Conservation (phyloP, 2,113 vertebrate species). For the Henicopernis longicauda region DNA sequence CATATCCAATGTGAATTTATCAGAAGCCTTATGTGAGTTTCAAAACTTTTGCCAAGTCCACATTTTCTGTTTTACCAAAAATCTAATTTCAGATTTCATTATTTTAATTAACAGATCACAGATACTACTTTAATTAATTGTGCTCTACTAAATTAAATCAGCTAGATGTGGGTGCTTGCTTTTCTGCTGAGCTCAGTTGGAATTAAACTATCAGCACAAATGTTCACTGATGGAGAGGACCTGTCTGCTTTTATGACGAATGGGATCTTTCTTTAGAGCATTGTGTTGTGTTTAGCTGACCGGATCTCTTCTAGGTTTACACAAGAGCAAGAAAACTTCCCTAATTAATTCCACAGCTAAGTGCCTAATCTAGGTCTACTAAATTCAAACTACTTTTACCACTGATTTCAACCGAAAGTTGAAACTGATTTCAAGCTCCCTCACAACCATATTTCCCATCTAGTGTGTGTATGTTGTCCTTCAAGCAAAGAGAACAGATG, state of each 20-base stretch:
- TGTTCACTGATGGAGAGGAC: background rate
- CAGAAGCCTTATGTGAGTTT: constrained; percentile 61
- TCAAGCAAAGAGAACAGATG: background rate
- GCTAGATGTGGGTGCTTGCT: constrained; percentile 18
- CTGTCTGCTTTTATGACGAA: background rate
- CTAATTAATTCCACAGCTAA: background rate
- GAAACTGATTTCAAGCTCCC: background rate
- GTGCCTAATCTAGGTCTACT: background rate
- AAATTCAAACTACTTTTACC: background rate
- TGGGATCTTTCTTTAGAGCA: background rate
- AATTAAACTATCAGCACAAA: constrained; percentile 26
- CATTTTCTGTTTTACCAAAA: constrained; percentile 45
- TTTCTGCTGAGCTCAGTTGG: constrained; percentile 49
- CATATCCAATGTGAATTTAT: constrained; percentile 42
- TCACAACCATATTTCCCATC: background rate
- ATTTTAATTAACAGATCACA: constrained; percentile 70
- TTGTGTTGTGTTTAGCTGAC: background rate
- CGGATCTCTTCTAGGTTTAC: background rate
- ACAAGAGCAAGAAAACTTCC: background rate
- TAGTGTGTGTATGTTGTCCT: background rate
- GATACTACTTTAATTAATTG: constrained; percentile 70
- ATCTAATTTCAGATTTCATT: constrained; percentile 65
- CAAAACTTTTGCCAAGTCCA: constrained; percentile 61
- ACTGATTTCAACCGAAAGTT: background rate
- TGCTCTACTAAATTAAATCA: constrained; percentile 52